Percentiles rank a stretch among this genome's conserved stretches.
These are phyloP conservation scores for Hybognathus amarus DNA, from an alignment of 2,797 vertebrate genomes.

Conservation along the genomic window DNA sequence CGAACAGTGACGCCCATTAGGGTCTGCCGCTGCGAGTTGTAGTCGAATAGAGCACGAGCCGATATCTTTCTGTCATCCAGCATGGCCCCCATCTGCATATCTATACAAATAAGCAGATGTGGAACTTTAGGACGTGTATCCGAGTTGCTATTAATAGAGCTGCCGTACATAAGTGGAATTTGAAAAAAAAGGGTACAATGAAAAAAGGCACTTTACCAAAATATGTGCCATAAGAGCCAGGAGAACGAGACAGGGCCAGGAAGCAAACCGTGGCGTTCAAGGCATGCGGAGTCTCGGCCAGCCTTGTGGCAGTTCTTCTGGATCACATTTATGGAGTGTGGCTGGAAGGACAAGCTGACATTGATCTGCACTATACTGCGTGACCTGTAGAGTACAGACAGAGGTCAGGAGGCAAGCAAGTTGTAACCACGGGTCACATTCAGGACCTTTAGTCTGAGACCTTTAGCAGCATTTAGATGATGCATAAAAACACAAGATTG, in stretches of 20 bases:
- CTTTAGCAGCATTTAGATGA: background rate
- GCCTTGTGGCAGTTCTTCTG: constrained; percentile 85
- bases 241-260: constrained; percentile 79
- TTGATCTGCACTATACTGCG: constrained; percentile 86
- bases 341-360: constrained; percentile 81
- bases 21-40: constrained; percentile 82
- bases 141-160: background rate
- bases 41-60: constrained; percentile 85
- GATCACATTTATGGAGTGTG: constrained; percentile 87
- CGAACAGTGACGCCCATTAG: constrained; percentile 72
- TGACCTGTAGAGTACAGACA: constrained; percentile 74
- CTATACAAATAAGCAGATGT: constrained; percentile 68
- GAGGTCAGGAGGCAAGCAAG: background rate
- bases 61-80: constrained; percentile 87
- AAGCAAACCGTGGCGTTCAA: constrained; percentile 85
- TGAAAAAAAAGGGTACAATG: constrained; percentile 23
- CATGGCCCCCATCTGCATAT: constrained; percentile 78
- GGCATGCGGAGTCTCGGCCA: constrained; percentile 83
- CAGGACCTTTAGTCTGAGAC: too few species aligned
- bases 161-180: background rate
- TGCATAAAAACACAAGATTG: constrained; percentile 6
- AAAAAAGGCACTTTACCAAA: constrained; percentile 74
- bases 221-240: constrained; percentile 73
- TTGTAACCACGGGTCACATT: too few species aligned
- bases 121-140: constrained; percentile 28